Evolutionary conservation across 2,888 invertebrate species (phyloP), one percentile per base, ranked within the genome.

Genomic region (Cephonodes hylas): DNA sequence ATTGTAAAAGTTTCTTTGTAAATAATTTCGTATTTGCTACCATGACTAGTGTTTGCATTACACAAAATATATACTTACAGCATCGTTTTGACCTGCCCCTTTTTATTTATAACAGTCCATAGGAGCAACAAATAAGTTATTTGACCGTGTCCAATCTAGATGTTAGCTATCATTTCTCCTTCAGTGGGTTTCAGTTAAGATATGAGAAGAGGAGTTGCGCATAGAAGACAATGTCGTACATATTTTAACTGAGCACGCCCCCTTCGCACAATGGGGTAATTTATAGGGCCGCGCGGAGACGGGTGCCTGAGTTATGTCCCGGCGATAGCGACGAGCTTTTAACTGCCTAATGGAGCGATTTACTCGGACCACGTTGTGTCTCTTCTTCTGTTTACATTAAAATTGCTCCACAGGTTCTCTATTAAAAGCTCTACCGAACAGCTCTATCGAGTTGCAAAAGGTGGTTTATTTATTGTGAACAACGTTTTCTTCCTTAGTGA

Each of bases 341-440:
- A 91, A 91, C 92, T 91, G 89, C 88, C 88, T 90, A 91, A 91
- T 91, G 91, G 90, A 88, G 89, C 91, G 91, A 91, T 91, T 91
- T 89, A 90, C 87, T 88, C 83, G 81, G 80, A 86, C 87, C 88
- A 89, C 87, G 89, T 90, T 87, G 84, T 81, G 84, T 84, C 84
- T 84, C 83, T 83, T 84, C 72, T 77, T 74, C 81, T 83, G 86
- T 86, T 87, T 85, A 85, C 84, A 78, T 77, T 75, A 77, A 74
- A 79, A 77, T 77, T 81, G 78, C 68, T 75, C 77, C 10, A 42
- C 44, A 60, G 13, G 22, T 44, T 63, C 22, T 27, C 23, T 7
- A 1, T 13, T 0, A 8, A 13, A 20, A 25, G 42, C 42, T 25
- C 3, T 6, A n/a, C 6, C 25, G 15, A 45, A 38, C 18, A n/a